A percentile compares a stretch with the other conserved stretches of the same genome.
Evolutionary conservation across 2,113 vertebrate genomes (phyloP).

Genomic region (Microcebus lehilahytsara): DNA sequence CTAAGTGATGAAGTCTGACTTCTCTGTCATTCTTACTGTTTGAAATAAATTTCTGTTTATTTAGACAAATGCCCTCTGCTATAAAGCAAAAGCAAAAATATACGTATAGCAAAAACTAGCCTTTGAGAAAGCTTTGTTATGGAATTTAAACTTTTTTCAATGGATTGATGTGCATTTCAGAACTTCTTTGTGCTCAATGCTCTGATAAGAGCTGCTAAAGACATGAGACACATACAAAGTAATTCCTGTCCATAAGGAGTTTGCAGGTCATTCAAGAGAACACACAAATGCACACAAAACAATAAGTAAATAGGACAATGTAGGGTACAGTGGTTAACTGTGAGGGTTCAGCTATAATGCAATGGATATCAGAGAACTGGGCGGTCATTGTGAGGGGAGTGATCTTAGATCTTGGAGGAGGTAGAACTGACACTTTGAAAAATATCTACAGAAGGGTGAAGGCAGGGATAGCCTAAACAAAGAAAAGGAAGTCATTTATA

Average conservation of each 20-base stretch:
- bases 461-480: neutral
- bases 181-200: neutral
- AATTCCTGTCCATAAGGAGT: neutral
- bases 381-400: neutral
- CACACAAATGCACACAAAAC: neutral
- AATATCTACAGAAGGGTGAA: neutral
- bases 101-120: neutral
- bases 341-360: neutral
- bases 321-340: neutral
- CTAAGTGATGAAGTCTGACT: neutral
- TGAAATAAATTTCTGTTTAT: neutral
- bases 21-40: neutral
- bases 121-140: neutral
- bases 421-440: neutral
- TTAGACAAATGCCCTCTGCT: neutral
- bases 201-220: neutral
- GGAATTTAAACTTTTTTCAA: neutral
- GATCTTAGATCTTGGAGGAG: neutral
- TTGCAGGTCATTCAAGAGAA: neutral
- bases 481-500: neutral
- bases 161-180: neutral
- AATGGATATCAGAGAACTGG: neutral
- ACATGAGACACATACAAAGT: neutral
- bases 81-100: constrained; percentile 4
- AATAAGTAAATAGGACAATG: neutral